phyloP scores from a whole-genome alignment of 2,797 vertebrate genomes.

The Spatula versicolor region DNA sequence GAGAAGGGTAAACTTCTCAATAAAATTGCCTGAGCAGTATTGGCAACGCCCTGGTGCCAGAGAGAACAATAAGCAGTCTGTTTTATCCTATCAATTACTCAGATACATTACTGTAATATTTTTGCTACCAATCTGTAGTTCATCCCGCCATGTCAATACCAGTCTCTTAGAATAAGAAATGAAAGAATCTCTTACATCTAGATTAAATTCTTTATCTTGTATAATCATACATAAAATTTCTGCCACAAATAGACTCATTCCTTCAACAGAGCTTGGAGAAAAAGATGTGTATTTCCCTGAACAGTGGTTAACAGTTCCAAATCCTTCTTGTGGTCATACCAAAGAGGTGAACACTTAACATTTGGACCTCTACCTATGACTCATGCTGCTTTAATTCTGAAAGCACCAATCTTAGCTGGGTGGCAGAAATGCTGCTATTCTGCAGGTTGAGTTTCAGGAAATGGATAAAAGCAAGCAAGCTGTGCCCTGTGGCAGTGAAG shows the following conservation, averaged over 20 bases:
- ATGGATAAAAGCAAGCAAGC: neutral
- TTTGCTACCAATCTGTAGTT: neutral
- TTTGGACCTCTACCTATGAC: neutral
- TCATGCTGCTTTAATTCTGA: neutral
- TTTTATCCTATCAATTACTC: neutral
- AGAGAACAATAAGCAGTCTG: neutral
- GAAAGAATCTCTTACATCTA: neutral
- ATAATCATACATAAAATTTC: neutral
- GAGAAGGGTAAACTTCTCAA: neutral
- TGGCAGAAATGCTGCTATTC: neutral
- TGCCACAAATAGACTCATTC: rapidly evolving
- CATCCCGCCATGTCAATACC: neutral
- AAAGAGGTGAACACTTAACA: neutral
- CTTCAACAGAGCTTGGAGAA: neutral
- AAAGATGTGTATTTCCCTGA: neutral
- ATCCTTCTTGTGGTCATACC: neutral
- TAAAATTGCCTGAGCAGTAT: neutral
- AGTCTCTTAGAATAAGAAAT: neutral
- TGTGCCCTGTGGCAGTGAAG: rapidly evolving
- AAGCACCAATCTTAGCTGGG: neutral
- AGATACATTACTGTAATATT: neutral
- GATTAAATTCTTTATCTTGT: neutral
- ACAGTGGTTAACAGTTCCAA: neutral
- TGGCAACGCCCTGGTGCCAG: neutral
- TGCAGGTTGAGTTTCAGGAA: neutral